Percentiles rank a stretch among this genome's conserved stretches.
These are phyloP conservation scores for Danionella cerebrum DNA, from an alignment of 2,113 vertebrate genomes.

Conservation along the genomic window DNA sequence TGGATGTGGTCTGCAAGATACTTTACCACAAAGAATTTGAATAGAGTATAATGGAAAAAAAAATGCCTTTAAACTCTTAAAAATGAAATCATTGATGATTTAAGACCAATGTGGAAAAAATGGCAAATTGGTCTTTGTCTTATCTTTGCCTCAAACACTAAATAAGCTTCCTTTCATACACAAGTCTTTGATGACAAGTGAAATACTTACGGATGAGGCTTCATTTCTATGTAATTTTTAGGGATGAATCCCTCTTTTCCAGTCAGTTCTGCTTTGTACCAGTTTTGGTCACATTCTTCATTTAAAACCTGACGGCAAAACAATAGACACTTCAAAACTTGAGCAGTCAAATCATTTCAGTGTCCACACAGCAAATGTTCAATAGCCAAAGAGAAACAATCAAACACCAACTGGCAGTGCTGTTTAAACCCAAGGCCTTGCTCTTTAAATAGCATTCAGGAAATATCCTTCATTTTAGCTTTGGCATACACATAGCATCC, in stretches of 20 bases:
- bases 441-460: constrained; percentile 26
- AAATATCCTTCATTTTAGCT: constrained; percentile 28
- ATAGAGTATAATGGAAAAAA: too few relatives aligned
- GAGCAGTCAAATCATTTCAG: neutral
- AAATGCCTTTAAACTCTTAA: too few relatives aligned
- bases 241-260: constrained; percentile 85
- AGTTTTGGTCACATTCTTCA: constrained; percentile 86
- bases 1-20: too few relatives aligned
- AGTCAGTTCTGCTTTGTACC: constrained; percentile 66
- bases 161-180: too few relatives aligned
- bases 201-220: constrained; percentile 78
- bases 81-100: too few relatives aligned
- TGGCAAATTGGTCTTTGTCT: too few relatives aligned
- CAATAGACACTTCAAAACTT: neutral
- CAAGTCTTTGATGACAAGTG: too few relatives aligned
- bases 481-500: constrained; percentile 20
- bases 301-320: constrained; percentile 71
- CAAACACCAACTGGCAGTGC: neutral
- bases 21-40: too few relatives aligned
- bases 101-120: too few relatives aligned
- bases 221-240: constrained; percentile 90
- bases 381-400: neutral
- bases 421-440: neutral
- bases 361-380: neutral
- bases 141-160: neutral